Conservation (phyloP, 2,113 vertebrate genomes). For the Spea multiplicata region DNA sequence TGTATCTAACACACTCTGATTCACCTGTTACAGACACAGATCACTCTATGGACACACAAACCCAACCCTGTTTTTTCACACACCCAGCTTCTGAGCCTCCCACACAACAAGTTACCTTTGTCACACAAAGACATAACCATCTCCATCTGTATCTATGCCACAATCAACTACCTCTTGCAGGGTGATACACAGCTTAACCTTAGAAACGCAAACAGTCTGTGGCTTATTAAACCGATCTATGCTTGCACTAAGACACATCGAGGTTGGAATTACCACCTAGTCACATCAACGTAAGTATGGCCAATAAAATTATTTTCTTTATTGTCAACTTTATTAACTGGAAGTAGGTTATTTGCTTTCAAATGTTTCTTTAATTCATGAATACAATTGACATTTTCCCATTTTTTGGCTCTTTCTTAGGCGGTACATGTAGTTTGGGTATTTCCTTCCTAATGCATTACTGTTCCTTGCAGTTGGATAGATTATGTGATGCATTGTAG, state of each 20-base stretch:
- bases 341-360: no score
- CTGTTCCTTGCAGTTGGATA: no score
- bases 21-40: slow-evolving; percentile 18
- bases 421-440: no score
- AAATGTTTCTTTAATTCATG: no score
- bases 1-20: not conserved
- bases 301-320: no score
- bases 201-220: not conserved
- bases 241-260: not conserved
- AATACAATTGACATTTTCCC: no score
- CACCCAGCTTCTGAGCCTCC: slow-evolving; percentile 25
- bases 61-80: slow-evolving; percentile 17
- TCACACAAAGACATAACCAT: slow-evolving; percentile 8
- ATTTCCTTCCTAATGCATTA: no score
- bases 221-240: not conserved
- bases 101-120: slow-evolving; percentile 31
- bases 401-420: no score
- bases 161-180: not conserved
- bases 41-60: not conserved
- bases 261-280: not conserved
- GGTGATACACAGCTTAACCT: no score
- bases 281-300: slow-evolving; percentile 1
- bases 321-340: no score
- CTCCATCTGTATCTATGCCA: not conserved
- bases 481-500: no score